A percentile compares a stretch with the other conserved stretches of the same genome.
Evolutionary conservation across 2,888 invertebrate species (phyloP).

Genomic region (Eristalis tenax): DNA sequence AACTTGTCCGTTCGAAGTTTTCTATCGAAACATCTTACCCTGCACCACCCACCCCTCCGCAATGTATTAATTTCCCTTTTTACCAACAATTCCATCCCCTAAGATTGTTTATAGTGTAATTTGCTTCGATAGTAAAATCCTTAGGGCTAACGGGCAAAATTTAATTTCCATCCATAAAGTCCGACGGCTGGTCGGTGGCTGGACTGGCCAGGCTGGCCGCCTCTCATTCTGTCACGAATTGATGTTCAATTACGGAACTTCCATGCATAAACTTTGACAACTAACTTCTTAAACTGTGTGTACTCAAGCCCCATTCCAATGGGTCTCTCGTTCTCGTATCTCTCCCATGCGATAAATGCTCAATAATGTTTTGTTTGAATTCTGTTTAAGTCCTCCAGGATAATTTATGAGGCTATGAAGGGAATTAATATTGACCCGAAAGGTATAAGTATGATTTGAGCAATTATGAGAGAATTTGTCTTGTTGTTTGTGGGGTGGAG

Average conservation of each 20-base stretch:
- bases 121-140: constrained; percentile 43
- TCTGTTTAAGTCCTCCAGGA: constrained; percentile 20
- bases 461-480: constrained; percentile 18
- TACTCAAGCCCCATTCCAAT: background rate
- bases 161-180: constrained; percentile 43
- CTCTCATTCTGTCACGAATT: constrained; percentile 39
- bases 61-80: constrained; percentile 43
- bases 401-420: constrained; percentile 51
- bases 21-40: background rate
- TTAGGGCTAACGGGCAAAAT: constrained; percentile 42
- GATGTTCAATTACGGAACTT: constrained; percentile 64
- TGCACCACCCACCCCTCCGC: no score
- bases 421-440: constrained; percentile 63
- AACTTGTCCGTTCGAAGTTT: background rate
- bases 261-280: constrained; percentile 45
- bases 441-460: constrained; percentile 42
- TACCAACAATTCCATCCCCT: constrained; percentile 28
- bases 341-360: constrained; percentile 33
- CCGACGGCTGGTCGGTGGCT: constrained; percentile 12
- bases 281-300: background rate
- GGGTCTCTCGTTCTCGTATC: background rate
- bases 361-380: constrained; percentile 47
- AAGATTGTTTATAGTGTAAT: constrained; percentile 43
- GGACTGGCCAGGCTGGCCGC: background rate
- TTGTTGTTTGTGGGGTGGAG: background rate